Base-by-base conservation (phyloP, 2,113 vertebrate species). In the Nothocercus nigrocapillus region DNA sequence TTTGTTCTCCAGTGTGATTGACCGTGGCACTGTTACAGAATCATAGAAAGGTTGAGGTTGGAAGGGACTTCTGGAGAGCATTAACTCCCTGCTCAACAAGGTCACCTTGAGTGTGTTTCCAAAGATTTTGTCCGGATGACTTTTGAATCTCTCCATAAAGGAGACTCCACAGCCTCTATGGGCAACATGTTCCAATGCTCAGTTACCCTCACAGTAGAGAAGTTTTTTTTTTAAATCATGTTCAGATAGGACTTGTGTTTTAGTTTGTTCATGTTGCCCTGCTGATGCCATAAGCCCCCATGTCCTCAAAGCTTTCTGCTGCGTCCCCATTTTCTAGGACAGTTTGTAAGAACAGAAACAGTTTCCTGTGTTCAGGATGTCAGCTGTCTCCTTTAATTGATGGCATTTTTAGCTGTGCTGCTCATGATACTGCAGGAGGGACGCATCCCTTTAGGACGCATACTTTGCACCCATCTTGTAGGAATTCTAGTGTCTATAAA, bases 1-100 rank as follows among this genome's bases (percentile, higher is more conserved):
- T 82, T 89, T 84, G 28, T 81, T 87, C n/a, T 89, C 40, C 87
- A n/a, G 17, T 47, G 53, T 45, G 62, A 53, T 70, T 75, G 70
- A 86, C 82, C 3, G 9, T 38, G 38, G 8, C 24, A 42, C 18
- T 7, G 1, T 47, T 45, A 68, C 42, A 67, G 19, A 44, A 67
- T 67, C 54, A 30, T 28, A 56, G 27, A 56, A 56, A 28, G 54
- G 27, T 9, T 56, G 28, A 30, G 54, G 8, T 30, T 56, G 54
- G 54, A 56, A 56, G 54, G 28, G 54, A 56, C 28, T 8, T 54
- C 27, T 30, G 54, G 54, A 56, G 54, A 56, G 27, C 28, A 56
- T 56, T 28, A 56, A 56, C 54, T 30, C 54, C 15, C 15, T 56
- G 54, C 16, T 56, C 54, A 30, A 30, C 54, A 56, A 25, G 28